Base-by-base conservation (phyloP, 2,113 vertebrate genomes). In the Callospermophilus lateralis region DNA sequence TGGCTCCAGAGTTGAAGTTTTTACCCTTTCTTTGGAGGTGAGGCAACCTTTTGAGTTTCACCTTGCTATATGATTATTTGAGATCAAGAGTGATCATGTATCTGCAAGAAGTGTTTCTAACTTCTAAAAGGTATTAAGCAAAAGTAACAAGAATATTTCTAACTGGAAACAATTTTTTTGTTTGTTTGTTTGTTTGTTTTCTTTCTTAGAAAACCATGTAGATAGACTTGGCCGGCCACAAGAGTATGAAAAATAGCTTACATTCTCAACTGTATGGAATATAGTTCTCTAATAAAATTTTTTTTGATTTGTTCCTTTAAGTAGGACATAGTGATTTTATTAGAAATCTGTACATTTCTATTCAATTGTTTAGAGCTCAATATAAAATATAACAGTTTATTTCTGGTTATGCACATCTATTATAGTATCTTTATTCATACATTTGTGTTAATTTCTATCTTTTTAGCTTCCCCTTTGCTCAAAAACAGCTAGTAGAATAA, bases 281-380 rank as follows among this genome's bases (percentile, higher is more conserved):
- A 67, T n/a, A 92, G 37, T 26, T 51, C 30, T 83, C 32, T 92
- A 91, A 83, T 45, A 74, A 83, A 37, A 61, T 77, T 92, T 96
- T 84, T 68, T 34, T 80, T 45, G 2, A 26, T 93, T 92, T 79
- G 45, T 93, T 95, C 92, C 65, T 93, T 2, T 70, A 83, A 88
- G 65, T 84, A 92, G n/a, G 16, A 92, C 80, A 73, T 39, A 88
- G 89, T 77, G 45, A 73, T 90, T 95, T 96, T 94, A 12, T 90
- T 94, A 92, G 76, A 95, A 89, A 95, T 73, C 20, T 86, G 42
- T 97, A 37, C 32, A 20, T 92, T 95, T 63, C 20, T 95, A n/a
- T 95, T 89, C 32, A 8, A 32, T 78, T 92, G 32, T 72, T 96
- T 73, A 90, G 22, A 65, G 24, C 37, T 88, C 6, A 51, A 34